Percentiles rank a stretch among this genome's conserved stretches.
phyloP scores from a whole-genome alignment of 2,797 vertebrate genomes.

The Glossophaga mutica region DNA sequence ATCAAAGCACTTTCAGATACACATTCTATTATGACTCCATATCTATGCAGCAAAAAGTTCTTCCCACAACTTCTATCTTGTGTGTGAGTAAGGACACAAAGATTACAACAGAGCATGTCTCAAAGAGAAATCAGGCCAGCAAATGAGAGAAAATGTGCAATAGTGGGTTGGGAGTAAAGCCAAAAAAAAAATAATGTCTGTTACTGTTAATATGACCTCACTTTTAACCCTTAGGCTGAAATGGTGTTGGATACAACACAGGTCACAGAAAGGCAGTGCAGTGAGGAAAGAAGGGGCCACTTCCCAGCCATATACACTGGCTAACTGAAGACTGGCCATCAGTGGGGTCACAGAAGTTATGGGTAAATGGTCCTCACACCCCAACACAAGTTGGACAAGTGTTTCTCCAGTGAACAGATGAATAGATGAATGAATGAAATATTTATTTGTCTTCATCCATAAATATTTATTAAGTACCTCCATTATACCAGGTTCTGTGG shows the following conservation, averaged over 20 bases:
- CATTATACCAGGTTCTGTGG: background rate
- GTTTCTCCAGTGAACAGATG: background rate
- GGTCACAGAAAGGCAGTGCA: background rate
- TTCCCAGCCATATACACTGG: background rate
- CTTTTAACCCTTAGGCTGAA: background rate
- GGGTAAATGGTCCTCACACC: background rate
- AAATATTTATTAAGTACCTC: background rate
- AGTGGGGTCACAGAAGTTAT: background rate
- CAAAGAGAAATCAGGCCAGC: background rate
- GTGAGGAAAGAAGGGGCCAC: background rate
- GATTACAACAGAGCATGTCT: background rate
- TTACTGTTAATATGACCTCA: conserved; percentile 36
- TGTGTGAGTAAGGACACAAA: background rate
- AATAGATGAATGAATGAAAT: background rate
- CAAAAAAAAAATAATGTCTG: background rate
- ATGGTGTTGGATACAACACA: background rate
- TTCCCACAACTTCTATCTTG: background rate
- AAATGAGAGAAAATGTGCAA: conserved; percentile 7
- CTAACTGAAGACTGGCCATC: background rate
- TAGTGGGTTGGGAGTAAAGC: background rate
- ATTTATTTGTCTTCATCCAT: background rate
- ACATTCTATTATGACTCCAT: background rate
- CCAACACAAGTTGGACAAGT: background rate
- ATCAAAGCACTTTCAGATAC: background rate
- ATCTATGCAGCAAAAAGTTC: background rate